Base-by-base conservation (phyloP, 2,797 vertebrate genomes). In the Telmatherina bonti region DNA sequence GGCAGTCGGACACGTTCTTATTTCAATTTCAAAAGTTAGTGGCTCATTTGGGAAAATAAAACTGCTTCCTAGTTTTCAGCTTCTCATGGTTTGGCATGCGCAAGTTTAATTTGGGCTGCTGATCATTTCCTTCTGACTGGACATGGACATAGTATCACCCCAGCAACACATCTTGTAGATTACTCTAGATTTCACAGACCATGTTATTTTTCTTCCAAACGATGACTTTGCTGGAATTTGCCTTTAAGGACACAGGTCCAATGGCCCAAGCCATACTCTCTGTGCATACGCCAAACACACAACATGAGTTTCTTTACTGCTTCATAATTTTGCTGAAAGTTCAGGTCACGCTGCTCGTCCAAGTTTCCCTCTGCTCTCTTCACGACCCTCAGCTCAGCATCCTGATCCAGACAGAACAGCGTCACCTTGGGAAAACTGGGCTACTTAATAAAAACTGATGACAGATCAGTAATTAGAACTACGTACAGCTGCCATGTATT, bases 371-470 rank as follows among this genome's bases (percentile, higher is more conserved):
- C 41, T 67, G 61, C 64, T 64, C 38, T 58, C 41, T 1, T 53
- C 33, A 38, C 33, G 2, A 29, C 64, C 57, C 62, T 5, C 55
- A 31, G 53, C 52, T 61, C 7, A 55, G 35, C 29, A 29, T 69
- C 77, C 68, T 13, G 2, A 24, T 62, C 74, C 80, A 71, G 87
- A 78, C 76, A 68, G 81, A 78, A 45, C 38, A 1, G 63, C 71
- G 71, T 88, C 76, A 84, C 81, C 78, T 84, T 85, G 80, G 67
- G 74, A 47, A 77, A 85, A 62, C 26, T 20, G 15, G 70, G 33
- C 62, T 77, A 67, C 57, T 79, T 90, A 88, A 89, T 91, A 83
- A 91, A 93, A 89, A 75, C 79, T 82, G 91, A 84, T 78, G 89
- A 93, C 86, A 84, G 89, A 89, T 61, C 54, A 67, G 84, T 81